Percentiles rank a stretch among this genome's conserved stretches.
These are phyloP conservation scores for Galagoides demidoff DNA, from an alignment of 2,797 vertebrate genomes.

Conservation along the genomic window DNA sequence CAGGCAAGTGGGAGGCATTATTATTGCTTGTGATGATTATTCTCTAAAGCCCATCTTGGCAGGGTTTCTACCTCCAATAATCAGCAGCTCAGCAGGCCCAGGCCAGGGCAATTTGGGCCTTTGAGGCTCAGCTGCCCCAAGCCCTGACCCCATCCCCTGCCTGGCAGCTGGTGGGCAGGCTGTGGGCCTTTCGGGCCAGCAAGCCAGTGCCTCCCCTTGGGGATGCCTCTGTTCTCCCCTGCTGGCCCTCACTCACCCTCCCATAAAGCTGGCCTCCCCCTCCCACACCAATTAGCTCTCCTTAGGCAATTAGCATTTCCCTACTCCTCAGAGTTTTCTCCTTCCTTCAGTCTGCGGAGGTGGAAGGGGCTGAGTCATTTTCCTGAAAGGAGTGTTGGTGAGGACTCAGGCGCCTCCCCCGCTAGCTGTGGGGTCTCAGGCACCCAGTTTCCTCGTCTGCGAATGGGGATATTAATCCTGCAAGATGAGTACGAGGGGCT, in stretches of 20 bases:
- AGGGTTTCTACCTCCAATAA: slow-evolving; percentile 2
- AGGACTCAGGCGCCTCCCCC: slow-evolving; percentile 52
- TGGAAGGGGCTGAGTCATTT: slow-evolving; percentile 48
- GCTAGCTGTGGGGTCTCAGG: slow-evolving; percentile 19
- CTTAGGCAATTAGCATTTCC: slow-evolving; percentile 74
- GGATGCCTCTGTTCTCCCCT: neutral
- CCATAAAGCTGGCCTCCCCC: slow-evolving; percentile 62
- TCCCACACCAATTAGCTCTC: slow-evolving; percentile 69
- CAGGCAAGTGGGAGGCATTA: neutral
- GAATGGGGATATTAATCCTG: neutral
- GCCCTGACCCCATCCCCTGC: neutral
- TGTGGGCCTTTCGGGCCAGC: rapidly evolving
- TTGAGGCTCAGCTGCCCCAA: neutral
- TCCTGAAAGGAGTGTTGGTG: slow-evolving; percentile 46
- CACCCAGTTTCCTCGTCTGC: neutral
- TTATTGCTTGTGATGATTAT: neutral
- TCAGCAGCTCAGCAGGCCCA: slow-evolving; percentile 44
- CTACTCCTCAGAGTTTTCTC: slow-evolving; percentile 23
- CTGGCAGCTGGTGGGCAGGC: neutral
- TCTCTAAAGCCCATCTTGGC: neutral
- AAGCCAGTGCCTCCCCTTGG: rapidly evolving
- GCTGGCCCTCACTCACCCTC: slow-evolving; percentile 65
- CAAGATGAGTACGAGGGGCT: neutral
- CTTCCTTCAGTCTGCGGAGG: neutral
- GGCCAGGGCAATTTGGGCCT: neutral